Percentiles rank a stretch among this genome's conserved stretches.
Conservation (phyloP, 2,797 vertebrate species). For the Pseudomugil tenellus region DNA sequence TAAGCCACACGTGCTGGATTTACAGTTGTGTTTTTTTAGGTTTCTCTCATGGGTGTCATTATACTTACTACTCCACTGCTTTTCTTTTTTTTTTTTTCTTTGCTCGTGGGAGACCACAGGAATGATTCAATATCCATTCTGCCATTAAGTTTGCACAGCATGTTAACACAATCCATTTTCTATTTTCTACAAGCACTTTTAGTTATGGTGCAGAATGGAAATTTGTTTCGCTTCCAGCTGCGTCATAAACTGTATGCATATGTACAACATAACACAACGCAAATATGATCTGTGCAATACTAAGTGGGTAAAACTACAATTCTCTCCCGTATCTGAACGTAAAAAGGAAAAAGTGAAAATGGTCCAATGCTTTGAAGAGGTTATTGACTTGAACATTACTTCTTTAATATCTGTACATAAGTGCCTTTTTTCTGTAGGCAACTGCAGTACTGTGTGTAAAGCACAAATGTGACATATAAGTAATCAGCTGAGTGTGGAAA, state of each 20-base stretch:
- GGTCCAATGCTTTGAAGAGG: slow-evolving; percentile 38
- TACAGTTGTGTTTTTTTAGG: slow-evolving; percentile 38
- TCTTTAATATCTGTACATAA: slow-evolving; percentile 15
- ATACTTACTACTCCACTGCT: slow-evolving; percentile 53
- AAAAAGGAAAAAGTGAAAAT: slow-evolving; percentile 50
- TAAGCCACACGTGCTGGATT: background rate
- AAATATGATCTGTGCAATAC: slow-evolving; percentile 60
- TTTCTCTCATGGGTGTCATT: slow-evolving; percentile 54
- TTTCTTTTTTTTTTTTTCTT: slow-evolving; percentile 43
- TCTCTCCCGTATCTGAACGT: slow-evolving; percentile 13
- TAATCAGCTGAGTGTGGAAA: slow-evolving; percentile 26
- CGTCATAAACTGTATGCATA: slow-evolving; percentile 49
- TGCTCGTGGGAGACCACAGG: slow-evolving; percentile 46
- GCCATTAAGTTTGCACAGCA: slow-evolving; percentile 56
- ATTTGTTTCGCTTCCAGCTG: slow-evolving; percentile 62
- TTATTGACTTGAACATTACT: slow-evolving; percentile 34
- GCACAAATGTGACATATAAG: background rate
- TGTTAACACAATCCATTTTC: slow-evolving; percentile 73
- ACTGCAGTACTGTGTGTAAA: background rate
- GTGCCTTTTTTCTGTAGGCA: slow-evolving; percentile 28
- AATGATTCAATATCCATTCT: slow-evolving; percentile 70
- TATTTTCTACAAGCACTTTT: slow-evolving; percentile 65
- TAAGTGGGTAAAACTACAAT: slow-evolving; percentile 36
- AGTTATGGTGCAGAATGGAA: slow-evolving; percentile 57
- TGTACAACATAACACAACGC: slow-evolving; percentile 45